phyloP scores from a whole-genome alignment of 2,888 invertebrate genomes.

The Willowsia nigromaculata region DNA sequence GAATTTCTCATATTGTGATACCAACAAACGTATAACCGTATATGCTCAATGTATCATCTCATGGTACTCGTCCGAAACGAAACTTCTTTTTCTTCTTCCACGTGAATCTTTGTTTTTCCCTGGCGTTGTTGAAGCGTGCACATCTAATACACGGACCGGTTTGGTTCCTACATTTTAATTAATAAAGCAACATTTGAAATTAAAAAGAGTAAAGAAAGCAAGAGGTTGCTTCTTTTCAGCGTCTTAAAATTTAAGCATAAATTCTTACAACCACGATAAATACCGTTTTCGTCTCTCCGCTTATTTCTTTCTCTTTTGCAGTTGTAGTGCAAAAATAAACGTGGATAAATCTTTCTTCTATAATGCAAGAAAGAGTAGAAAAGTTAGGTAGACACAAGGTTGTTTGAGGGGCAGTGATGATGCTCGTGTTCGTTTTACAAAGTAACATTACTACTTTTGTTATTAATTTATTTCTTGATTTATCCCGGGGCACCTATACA shows the following conservation, averaged over 20 bases:
- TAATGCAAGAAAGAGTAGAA: too few relatives aligned
- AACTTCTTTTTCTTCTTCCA: neutral
- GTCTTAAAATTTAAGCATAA: neutral
- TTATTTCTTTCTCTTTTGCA: neutral
- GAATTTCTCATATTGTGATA: constrained; percentile 8
- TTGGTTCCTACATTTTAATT: constrained; percentile 51
- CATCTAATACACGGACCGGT: neutral
- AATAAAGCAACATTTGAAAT: constrained; percentile 60
- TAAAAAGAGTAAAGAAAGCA: constrained; percentile 13
- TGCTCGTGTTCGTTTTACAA: neutral
- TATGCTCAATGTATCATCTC: neutral
- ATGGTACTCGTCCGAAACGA: neutral
- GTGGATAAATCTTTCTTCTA: too few relatives aligned
- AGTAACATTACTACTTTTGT: constrained; percentile 52
- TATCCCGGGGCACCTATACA: constrained; percentile 73
- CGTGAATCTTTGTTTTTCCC: neutral
- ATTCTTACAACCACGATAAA: neutral
- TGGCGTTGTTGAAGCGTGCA: neutral
- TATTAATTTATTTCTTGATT: constrained; percentile 73
- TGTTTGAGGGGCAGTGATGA: neutral
- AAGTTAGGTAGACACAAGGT: neutral
- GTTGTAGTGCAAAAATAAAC: neutral
- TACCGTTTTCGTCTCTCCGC: neutral
- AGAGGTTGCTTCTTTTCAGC: neutral
- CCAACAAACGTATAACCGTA: neutral